Percentiles rank a stretch among this genome's conserved stretches.
Evolutionary conservation across 92 coral and sea anemone species (phyloP).

Genomic region (Actinostola sp.): DNA sequence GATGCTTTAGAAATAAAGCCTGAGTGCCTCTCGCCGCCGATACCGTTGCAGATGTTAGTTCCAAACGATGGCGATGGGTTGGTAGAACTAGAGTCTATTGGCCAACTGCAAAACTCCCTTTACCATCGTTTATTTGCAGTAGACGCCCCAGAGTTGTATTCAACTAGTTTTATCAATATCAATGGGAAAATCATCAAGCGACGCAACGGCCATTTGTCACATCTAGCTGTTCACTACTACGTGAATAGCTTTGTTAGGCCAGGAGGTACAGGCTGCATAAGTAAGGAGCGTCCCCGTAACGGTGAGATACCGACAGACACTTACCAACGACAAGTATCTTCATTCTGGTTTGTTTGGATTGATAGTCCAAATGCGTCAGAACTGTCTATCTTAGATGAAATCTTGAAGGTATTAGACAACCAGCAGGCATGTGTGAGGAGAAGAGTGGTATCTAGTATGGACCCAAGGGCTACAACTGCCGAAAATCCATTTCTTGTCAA

Average conservation of each 20-base stretch:
- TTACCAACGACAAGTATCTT: constrained; percentile 17
- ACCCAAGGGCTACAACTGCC: constrained; percentile 18
- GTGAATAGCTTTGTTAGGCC: constrained; percentile 18
- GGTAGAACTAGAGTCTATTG: constrained; percentile 5
- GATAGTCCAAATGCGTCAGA: constrained; percentile 19
- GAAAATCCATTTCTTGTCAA: constrained; percentile 5
- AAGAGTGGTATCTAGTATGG: constrained; percentile 1
- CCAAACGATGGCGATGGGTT: constrained; percentile 42
- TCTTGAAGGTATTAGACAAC: background rate
- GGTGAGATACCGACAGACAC: constrained; percentile 18
- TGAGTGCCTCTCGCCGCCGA: constrained; percentile 7
- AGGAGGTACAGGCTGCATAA: background rate
- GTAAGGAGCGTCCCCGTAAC: constrained; percentile 9
- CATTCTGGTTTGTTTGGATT: constrained; percentile 21
- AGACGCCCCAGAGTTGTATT: constrained; percentile 35
- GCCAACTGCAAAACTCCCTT: constrained; percentile 6
- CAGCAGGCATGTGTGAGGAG: background rate
- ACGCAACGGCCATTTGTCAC: constrained; percentile 31
- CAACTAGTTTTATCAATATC: constrained; percentile 11
- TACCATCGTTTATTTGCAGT: constrained; percentile 27
- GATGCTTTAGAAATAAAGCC: constrained; percentile 18
- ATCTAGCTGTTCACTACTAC: constrained; percentile 30
- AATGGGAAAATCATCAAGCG: constrained; percentile 15
- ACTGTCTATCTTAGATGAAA: constrained; percentile 2
- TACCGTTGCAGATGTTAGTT: constrained; percentile 12